These are phyloP conservation scores for Ara ararauna DNA, from an alignment of 2,797 vertebrate genomes.

Conservation along the genomic window DNA sequence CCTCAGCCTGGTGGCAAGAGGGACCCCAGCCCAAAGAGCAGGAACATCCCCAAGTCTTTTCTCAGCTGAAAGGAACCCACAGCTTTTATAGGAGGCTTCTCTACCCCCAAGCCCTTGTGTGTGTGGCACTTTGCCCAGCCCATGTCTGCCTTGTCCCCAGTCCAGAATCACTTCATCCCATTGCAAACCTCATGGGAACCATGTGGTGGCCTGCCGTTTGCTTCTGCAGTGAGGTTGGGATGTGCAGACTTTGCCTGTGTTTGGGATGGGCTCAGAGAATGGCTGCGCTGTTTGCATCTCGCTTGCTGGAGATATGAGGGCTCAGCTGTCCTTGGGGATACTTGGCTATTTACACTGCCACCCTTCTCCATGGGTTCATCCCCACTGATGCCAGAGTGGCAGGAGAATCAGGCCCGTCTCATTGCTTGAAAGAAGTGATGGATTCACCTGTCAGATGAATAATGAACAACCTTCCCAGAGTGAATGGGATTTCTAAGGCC, in stretches of 20 bases:
- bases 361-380: fast-evolving
- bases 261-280: fast-evolving
- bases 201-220: not conserved
- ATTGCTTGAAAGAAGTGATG: not conserved
- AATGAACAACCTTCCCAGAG: not conserved
- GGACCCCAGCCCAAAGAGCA: not conserved
- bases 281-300: not conserved
- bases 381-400: fast-evolving
- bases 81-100: not conserved
- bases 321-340: not conserved
- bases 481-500: fast-evolving
- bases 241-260: not conserved
- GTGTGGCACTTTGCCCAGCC: not conserved
- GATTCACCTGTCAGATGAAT: not conserved
- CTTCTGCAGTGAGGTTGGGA: not conserved
- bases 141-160: not conserved
- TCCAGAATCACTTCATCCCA: not conserved
- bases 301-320: not conserved
- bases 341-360: no score
- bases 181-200: not conserved
- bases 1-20: not conserved
- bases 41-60: not conserved
- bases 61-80: not conserved
- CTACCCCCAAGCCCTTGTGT: not conserved
- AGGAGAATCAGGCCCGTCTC: not conserved